Percentiles rank a stretch among this genome's conserved stretches.
Evolutionary conservation across 2,797 vertebrate genomes (phyloP).

Genomic region (Varecia variegata): DNA sequence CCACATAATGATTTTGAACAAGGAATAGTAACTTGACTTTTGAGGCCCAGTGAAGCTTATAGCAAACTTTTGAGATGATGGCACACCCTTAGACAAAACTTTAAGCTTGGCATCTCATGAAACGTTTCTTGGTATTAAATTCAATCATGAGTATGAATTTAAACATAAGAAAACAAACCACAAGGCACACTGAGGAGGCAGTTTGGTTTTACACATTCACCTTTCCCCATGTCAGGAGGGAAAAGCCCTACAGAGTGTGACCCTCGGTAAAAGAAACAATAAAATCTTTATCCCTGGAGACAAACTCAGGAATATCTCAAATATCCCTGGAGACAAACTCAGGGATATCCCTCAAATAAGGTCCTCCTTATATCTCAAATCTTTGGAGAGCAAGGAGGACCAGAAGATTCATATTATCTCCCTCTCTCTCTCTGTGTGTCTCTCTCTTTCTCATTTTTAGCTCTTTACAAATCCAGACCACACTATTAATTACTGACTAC

Average conservation of each 20-base stretch:
- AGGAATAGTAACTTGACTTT: conserved; percentile 54
- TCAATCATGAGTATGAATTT: not conserved
- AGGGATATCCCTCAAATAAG: too few species aligned
- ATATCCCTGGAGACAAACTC: not conserved
- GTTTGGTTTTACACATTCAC: not conserved
- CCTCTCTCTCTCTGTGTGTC: too few species aligned
- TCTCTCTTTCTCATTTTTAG: not conserved
- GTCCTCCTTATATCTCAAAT: not conserved
- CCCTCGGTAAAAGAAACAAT: not conserved
- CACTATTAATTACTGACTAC: conserved; percentile 62
- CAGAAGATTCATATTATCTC: not conserved
- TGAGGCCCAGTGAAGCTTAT: conserved; percentile 32
- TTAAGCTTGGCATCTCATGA: not conserved
- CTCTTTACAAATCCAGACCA: conserved; percentile 49
- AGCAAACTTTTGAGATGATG: conserved; percentile 38
- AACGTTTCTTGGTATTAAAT: not conserved
- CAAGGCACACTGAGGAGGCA: not conserved
- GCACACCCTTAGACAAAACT: not conserved
- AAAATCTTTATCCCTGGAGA: not conserved
- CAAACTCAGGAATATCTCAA: too few species aligned
- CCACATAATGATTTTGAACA: conserved; percentile 33
- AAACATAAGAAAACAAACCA: not conserved
- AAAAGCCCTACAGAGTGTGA: not conserved
- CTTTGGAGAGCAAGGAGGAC: not conserved
- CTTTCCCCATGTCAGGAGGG: not conserved